phyloP scores from a whole-genome alignment of 2,113 vertebrate genomes.

The Seriola rivoliana region DNA sequence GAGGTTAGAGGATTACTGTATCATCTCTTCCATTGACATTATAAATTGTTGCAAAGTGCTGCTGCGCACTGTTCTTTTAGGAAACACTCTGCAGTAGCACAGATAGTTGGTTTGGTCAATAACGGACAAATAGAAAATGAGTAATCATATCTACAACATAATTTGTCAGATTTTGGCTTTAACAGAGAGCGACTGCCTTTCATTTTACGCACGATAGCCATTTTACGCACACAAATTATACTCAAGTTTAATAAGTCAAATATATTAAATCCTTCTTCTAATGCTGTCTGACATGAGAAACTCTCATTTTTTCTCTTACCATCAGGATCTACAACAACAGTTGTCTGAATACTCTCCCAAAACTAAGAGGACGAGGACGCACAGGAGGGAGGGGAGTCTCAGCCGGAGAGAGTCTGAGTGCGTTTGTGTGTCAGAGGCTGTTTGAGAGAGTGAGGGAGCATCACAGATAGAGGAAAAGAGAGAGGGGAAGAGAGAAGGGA shows the following conservation, averaged over 20 bases:
- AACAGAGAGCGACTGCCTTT: background rate
- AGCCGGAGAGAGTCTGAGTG: conserved; percentile 68
- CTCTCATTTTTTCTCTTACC: conserved; percentile 61
- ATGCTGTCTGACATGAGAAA: conserved; percentile 17
- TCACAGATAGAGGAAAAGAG: conserved; percentile 69
- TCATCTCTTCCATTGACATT: background rate
- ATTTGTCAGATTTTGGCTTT: conserved; percentile 13
- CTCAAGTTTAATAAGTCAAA: conserved; percentile 17
- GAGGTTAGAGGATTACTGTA: background rate
- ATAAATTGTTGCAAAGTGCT: conserved; percentile 33
- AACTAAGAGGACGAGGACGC: conserved; percentile 67
- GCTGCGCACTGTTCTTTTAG: background rate
- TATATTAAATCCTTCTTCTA: background rate
- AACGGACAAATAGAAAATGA: background rate
- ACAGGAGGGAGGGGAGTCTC: conserved; percentile 77
- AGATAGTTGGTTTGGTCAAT: background rate
- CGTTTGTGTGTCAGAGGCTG: conserved; percentile 74
- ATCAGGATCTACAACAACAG: conserved; percentile 75
- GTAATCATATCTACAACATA: background rate
- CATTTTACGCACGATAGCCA: conserved; percentile 44
- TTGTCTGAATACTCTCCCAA: conserved; percentile 75
- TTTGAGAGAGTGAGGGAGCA: conserved; percentile 75
- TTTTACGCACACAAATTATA: conserved; percentile 58
- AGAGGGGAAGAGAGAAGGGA: conserved; percentile 78
- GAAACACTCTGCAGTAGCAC: background rate